These are phyloP conservation scores for Eretmodus cyanostictus DNA, from an alignment of 2,113 vertebrate species.

Conservation along the genomic window DNA sequence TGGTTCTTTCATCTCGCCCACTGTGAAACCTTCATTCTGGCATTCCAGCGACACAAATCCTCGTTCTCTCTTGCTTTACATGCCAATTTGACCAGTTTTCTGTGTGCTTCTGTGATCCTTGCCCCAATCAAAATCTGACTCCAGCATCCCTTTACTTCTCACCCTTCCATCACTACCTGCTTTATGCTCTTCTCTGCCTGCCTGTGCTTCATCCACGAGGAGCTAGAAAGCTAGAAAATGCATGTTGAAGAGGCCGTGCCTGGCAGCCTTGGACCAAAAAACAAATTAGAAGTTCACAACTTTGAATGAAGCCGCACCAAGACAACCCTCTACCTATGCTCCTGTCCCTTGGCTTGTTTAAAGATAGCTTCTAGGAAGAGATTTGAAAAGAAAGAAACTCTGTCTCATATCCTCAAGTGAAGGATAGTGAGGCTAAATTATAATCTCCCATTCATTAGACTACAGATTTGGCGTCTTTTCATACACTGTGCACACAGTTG, in stretches of 20 bases:
- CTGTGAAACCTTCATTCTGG: not conserved
- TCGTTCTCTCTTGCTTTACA: not conserved
- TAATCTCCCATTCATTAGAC: conserved; percentile 17
- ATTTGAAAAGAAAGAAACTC: conserved; percentile 22
- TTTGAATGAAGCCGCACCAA: conserved; percentile 45
- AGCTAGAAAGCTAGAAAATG: conserved; percentile 18
- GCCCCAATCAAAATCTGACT: not conserved
- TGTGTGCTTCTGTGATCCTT: not conserved
- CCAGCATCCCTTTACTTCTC: not conserved
- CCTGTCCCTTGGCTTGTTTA: conserved; percentile 4
- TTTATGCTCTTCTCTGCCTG: not conserved
- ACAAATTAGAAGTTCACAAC: conserved; percentile 37
- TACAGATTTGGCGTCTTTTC: not conserved
- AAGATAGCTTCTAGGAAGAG: conserved; percentile 2
- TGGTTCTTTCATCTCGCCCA: not conserved
- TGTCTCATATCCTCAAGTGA: not conserved
- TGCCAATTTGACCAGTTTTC: not conserved
- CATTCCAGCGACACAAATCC: not conserved
- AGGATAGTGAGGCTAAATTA: not conserved
- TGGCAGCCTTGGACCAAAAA: conserved; percentile 20
- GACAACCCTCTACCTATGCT: not conserved
- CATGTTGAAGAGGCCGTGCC: conserved; percentile 16
- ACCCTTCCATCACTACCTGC: not conserved
- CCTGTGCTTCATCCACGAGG: not conserved
- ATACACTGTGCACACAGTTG: not conserved